Percentiles rank a stretch among this genome's conserved stretches.
phyloP scores from a whole-genome alignment of 1,140 invertebrate species.

The Aphaenogaster rudis region DNA sequence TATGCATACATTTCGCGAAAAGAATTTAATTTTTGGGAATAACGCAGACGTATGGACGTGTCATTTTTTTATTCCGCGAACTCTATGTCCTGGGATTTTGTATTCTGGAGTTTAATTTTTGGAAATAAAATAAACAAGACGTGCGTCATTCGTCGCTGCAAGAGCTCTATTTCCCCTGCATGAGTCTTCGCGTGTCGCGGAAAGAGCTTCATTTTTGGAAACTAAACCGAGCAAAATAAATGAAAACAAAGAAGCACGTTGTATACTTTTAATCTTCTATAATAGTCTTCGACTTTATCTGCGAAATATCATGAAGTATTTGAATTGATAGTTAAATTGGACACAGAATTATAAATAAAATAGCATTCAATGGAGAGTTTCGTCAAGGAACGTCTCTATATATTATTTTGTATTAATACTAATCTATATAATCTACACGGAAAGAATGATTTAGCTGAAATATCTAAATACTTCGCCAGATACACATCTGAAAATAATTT shows the following conservation, averaged over 20 bases:
- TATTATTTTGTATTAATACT: neutral
- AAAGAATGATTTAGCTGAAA: no score
- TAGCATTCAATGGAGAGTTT: neutral
- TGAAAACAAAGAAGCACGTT: neutral
- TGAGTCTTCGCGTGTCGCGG: neutral
- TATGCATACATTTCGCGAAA: slow-evolving; percentile 3
- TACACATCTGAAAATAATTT: no score
- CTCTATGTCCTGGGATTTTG: slow-evolving; percentile 12
- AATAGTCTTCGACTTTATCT: neutral
- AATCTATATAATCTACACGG: neutral
- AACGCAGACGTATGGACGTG: slow-evolving; percentile 15
- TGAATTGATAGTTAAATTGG: neutral
- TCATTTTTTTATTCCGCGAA: slow-evolving; percentile 27
- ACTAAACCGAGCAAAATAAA: slow-evolving; percentile 17
- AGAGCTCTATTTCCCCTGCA: slow-evolving; percentile 52
- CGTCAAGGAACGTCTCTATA: neutral
- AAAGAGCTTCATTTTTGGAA: slow-evolving; percentile 36
- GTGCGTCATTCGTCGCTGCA: slow-evolving; percentile 8
- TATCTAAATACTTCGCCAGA: no score
- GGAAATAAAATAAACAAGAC: slow-evolving; percentile 28
- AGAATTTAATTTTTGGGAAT: slow-evolving; percentile 51
- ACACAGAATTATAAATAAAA: neutral
- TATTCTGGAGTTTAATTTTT: slow-evolving; percentile 46
- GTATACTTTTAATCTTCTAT: neutral
- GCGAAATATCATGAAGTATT: neutral